Evolutionary conservation across 2,797 vertebrate genomes (phyloP), one percentile per base, ranked within the genome.

Genomic region (Helostoma temminkii): DNA sequence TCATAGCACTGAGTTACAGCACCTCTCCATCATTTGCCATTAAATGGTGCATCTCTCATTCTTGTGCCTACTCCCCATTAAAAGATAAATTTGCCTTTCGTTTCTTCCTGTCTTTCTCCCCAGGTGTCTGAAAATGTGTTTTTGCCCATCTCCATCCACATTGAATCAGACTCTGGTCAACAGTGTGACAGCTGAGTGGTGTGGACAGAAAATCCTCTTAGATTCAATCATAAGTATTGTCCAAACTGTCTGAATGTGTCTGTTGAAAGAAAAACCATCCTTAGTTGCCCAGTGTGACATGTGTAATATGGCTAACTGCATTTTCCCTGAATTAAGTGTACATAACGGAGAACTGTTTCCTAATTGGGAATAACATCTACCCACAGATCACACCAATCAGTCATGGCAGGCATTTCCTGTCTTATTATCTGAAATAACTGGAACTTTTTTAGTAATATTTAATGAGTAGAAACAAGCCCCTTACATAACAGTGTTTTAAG

Each of bases 161-260:
- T 30, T 15, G 36, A 68, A 57, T 70, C 49, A 19, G 18, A 34
- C 52, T 61, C 28, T 57, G 24, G 62, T 70, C 74, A 82, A 76
- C 71, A 79, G 5, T 14, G 8, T 47, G 76, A 79, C 79, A 76
- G 71, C 63, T 50, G 43, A 66, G 49, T 53, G 72, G 32, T 76
- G 57, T 89, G 73, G 94, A 94, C 89, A 92, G 92, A 95, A 94
- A 88, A 30, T 50, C 88, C 86, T 78, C 71, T 66, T 80, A 30
- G 14, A 74, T 78, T 63, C 67, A 78, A 91, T 77, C 85, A 46
- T 4, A 3, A 63, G 36, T 26, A 3, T 76, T 73, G 91, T 88
- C 89, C 92, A 92, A 66, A 88, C 76, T 65, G 53, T 71, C 89
- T 83, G 69, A 88, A 90, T 89, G 49, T 18, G 6, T 50, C 42